These are phyloP conservation scores for Bombyx huttoni DNA, from an alignment of 2,888 invertebrate species.

Conservation along the genomic window DNA sequence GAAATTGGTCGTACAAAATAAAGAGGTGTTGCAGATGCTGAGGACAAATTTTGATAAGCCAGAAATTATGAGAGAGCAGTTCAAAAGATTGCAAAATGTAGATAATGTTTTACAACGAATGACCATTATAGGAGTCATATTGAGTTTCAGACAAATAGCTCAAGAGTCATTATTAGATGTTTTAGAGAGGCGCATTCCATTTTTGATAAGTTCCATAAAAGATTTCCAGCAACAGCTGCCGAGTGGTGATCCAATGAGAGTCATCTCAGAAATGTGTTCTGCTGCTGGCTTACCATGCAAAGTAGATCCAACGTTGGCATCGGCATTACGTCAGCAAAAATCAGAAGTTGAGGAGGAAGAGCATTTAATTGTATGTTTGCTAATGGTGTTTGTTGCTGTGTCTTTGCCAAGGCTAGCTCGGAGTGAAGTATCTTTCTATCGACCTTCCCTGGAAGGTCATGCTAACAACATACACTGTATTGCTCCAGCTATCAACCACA, in stretches of 20 bases:
- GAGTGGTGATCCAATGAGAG: constrained; percentile 88
- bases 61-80: constrained; percentile 97
- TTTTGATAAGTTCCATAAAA: constrained; percentile 92
- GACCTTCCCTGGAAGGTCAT: constrained; percentile 91
- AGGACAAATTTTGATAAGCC: constrained; percentile 99
- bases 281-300: constrained; percentile 95
- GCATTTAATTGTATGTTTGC: constrained; percentile 91
- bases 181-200: constrained; percentile 94
- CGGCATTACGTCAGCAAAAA: constrained; percentile 91
- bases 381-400: constrained; percentile 99
- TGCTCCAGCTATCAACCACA: constrained; percentile 95
- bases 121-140: constrained; percentile 97
- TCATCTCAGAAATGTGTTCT: constrained; percentile 97
- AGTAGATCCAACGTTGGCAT: constrained; percentile 95
- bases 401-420: constrained; percentile 95
- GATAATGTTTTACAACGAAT: constrained; percentile 97
- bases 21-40: constrained; percentile 90
- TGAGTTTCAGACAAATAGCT: constrained; percentile 94
- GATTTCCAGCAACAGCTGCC: constrained; percentile 95
- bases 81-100: constrained; percentile 89
- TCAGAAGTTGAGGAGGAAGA: constrained; percentile 91
- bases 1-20: constrained; percentile 90
- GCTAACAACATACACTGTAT: constrained; percentile 99
- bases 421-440: constrained; percentile 90
- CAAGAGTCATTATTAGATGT: constrained; percentile 96